These are phyloP conservation scores for Pollachius pollachius DNA, from an alignment of 2,113 vertebrate species.

Conservation along the genomic window DNA sequence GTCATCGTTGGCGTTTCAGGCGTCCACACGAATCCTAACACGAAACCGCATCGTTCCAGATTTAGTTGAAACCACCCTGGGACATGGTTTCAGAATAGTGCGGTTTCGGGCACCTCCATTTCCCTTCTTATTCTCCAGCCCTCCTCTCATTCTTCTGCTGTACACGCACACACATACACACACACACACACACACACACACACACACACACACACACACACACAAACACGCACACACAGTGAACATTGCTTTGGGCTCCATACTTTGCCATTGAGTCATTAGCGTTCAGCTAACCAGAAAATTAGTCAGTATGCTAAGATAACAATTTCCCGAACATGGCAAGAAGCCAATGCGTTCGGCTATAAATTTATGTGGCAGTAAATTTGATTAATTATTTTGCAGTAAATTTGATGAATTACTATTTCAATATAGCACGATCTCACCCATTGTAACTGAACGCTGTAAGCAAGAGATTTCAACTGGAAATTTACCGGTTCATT, in stretches of 20 bases:
- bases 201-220: not conserved
- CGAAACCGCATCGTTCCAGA: no score
- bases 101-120: no score
- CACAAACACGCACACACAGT: not conserved
- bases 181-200: not conserved
- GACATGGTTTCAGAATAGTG: no score
- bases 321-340: constrained; percentile 47
- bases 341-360: constrained; percentile 30
- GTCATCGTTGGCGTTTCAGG: no score
- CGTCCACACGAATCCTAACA: no score
- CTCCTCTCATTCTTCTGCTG: no score
- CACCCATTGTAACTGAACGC: constrained; percentile 13
- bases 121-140: no score
- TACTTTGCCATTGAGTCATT: constrained; percentile 44
- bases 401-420: not conserved
- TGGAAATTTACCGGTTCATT: constrained; percentile 16
- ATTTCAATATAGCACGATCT: constrained; percentile 19
- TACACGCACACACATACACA: not conserved
- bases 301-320: constrained; percentile 53
- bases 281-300: constrained; percentile 60
- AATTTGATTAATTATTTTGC: constrained; percentile 30
- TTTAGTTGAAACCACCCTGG: no score
- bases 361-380: constrained; percentile 11
- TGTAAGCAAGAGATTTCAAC: not conserved
- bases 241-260: constrained; percentile 32